Base-by-base conservation (phyloP, 2,797 vertebrate genomes). In the Helicolenus hilgendorfi region DNA sequence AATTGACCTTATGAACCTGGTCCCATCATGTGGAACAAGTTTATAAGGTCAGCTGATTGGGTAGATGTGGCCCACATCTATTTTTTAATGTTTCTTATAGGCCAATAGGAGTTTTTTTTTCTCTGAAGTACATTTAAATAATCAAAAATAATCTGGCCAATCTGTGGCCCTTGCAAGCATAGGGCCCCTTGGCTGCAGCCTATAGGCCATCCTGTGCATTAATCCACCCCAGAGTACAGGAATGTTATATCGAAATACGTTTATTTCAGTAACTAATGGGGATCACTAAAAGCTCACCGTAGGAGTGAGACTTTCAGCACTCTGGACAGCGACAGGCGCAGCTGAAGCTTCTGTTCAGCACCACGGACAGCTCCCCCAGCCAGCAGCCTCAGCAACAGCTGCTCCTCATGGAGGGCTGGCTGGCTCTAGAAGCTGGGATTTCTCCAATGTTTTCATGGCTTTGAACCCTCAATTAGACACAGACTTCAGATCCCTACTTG, bases 281-380 rank as follows among this genome's bases (percentile, higher is more conserved):
- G 33, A 33, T 41, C n/a, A 31, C 7, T 24, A 7, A 1, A 49
- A 68, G 26, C 58, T 60, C 7, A 6, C 49, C n/a, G 27, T 2
- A 11, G 27, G 27, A 24, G 60, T 45, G 72, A 75, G 29, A 26
- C 64, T 75, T 90, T 81, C 80, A 92, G 92, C 26, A 91, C 87
- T 60, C 0, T 27, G 79, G 87, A 93, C 89, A 89, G 92, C 26
- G 77, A 45, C 81, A 38, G 56, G 56, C 27, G n/a, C 67, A 20
- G 79, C 76, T 49, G 69, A 65, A 10, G 74, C 38, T 67, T 67
- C 13, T 72, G 70, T 75, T 89, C 89, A 95, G 92, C 13, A 94
- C 95, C 91, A 77, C 0, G 89, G 92, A 90, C 73, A 96, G 91
- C 72, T 93, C 87, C 73, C 2, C 1, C 70, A 29, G 38, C 65